phyloP scores from a whole-genome alignment of 2,888 invertebrate species.

The Agonum fuliginosum region DNA sequence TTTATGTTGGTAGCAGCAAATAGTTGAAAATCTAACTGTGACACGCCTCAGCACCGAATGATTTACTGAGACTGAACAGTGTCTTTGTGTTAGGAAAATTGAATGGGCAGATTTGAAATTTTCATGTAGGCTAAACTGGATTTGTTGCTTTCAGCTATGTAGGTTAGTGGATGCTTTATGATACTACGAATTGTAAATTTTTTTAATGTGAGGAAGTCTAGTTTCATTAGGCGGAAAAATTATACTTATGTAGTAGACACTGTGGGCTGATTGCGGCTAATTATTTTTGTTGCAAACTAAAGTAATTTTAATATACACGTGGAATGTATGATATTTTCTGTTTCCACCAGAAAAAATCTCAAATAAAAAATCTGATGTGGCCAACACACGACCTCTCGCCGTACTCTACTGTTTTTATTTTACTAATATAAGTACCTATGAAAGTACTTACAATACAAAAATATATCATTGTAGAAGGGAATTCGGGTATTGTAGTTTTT shows the following conservation, averaged over 20 bases:
- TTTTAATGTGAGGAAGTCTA: background rate
- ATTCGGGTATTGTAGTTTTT: no score
- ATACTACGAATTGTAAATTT: background rate
- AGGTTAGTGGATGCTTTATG: conserved; percentile 1
- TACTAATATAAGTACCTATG: no score
- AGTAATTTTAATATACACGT: no score
- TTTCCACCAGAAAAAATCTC: no score
- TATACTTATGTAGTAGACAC: background rate
- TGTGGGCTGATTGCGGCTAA: no score
- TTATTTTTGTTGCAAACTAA: background rate
- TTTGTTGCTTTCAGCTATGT: background rate
- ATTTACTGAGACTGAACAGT: conserved; percentile 8
- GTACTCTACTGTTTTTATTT: no score
- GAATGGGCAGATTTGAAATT: conserved; percentile 33
- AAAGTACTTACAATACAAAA: no score
- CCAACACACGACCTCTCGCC: no score
- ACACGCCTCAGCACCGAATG: conserved; percentile 26
- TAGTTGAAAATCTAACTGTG: conserved; percentile 5
- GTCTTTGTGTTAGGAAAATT: conserved; percentile 12
- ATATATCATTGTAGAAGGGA: no score
- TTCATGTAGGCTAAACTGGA: conserved; percentile 31
- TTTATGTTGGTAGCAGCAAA: background rate
- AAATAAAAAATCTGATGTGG: no score
- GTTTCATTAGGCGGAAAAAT: background rate
- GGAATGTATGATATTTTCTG: no score